A percentile compares a stretch with the other conserved stretches of the same genome.
Conservation (phyloP, 2,888 invertebrate genomes). For the Labia minor region DNA sequence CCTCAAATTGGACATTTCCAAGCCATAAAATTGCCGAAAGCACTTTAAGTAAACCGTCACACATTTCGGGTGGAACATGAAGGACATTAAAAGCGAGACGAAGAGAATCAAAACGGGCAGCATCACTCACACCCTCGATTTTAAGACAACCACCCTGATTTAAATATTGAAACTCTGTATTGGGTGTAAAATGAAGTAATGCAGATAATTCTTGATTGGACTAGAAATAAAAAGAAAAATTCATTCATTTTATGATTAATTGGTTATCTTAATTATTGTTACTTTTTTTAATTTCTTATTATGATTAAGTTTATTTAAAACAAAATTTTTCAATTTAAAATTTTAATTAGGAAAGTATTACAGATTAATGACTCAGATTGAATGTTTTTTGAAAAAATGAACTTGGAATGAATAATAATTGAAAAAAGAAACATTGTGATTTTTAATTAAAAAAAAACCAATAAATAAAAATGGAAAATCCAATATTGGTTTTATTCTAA, state of each 20-base stretch:
- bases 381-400: too few species aligned
- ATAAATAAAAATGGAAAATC: too few species aligned
- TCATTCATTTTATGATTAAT: background rate
- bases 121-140: constrained; percentile 54
- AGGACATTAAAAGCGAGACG: constrained; percentile 79
- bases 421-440: too few species aligned
- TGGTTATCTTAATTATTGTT: constrained; percentile 1
- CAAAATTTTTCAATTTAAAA: too few species aligned
- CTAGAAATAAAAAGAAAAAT: constrained; percentile 33
- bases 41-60: constrained; percentile 79
- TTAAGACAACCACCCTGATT: constrained; percentile 65
- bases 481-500: too few species aligned
- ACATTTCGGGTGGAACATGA: constrained; percentile 74
- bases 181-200: constrained; percentile 61
- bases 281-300: background rate
- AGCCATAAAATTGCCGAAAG: constrained; percentile 83
- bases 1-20: constrained; percentile 74
- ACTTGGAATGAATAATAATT: too few species aligned
- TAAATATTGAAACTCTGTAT: constrained; percentile 69
- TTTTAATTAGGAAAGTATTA: too few species aligned
- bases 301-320: background rate
- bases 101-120: constrained; percentile 67
- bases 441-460: too few species aligned
- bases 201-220: constrained; percentile 63
- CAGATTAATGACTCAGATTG: too few species aligned